Evolutionary conservation across 2,113 vertebrate species (phyloP).

Genomic region (Ictalurus punctatus): DNA sequence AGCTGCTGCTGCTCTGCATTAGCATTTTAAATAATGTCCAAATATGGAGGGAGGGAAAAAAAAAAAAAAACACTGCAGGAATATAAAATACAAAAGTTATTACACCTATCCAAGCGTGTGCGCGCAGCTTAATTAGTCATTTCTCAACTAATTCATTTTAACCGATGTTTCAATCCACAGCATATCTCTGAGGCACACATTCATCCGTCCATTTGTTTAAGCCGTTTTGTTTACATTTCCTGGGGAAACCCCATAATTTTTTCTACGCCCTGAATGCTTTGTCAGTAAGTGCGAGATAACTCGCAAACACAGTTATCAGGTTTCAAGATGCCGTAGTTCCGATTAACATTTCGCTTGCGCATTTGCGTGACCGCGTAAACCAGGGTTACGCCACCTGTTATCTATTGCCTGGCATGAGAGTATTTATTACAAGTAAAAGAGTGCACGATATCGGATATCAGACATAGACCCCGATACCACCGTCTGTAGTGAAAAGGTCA

Average conservation of each 20-base stretch:
- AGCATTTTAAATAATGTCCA: constrained; percentile 90
- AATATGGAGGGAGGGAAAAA: constrained; percentile 75
- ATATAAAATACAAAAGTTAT: constrained; percentile 13
- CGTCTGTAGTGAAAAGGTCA: neutral
- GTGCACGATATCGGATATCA: neutral
- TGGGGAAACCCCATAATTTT: neutral
- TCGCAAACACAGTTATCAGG: too few relatives aligned
- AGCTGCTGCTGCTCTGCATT: constrained; percentile 85
- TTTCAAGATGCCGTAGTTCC: too few relatives aligned
- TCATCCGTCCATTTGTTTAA: neutral
- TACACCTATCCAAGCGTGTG: constrained; percentile 60
- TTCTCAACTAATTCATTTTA: too few relatives aligned
- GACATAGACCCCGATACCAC: neutral
- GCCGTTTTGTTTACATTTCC: neutral
- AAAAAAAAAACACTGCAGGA: constrained; percentile 75
- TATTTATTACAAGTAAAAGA: too few relatives aligned
- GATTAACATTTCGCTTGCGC: too few relatives aligned
- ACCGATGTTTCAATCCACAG: too few relatives aligned
- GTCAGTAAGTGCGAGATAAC: neutral
- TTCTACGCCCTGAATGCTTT: neutral
- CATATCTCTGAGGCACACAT: too few relatives aligned
- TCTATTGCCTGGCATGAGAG: too few relatives aligned
- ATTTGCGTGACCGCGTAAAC: neutral
- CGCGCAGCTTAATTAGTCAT: neutral
- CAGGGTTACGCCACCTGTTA: too few relatives aligned